Percentiles rank a stretch among this genome's conserved stretches.
Evolutionary conservation across 2,113 vertebrate species (phyloP).

Genomic region (Mixornis gularis): DNA sequence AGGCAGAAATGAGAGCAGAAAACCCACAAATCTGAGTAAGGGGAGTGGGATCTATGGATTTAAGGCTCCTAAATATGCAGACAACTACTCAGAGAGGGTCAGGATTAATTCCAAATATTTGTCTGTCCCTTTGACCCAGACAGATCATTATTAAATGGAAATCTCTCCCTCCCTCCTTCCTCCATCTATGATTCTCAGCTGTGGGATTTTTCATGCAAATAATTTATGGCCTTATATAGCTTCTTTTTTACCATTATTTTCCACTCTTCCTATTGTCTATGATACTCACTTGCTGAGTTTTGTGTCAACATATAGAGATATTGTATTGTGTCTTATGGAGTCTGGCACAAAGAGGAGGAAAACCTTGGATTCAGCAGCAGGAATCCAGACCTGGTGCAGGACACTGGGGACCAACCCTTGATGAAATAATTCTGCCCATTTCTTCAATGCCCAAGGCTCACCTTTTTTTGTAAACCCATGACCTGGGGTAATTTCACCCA

Average conservation of each 20-base stretch:
- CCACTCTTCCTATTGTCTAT: background rate
- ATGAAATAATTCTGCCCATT: background rate
- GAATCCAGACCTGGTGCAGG: background rate
- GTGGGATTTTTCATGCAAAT: background rate
- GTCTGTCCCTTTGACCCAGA: background rate
- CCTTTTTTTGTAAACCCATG: background rate
- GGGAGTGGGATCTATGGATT: background rate
- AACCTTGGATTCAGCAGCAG: background rate
- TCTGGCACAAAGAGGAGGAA: background rate
- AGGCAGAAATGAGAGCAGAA: background rate
- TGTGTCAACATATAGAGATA: background rate
- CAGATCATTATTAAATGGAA: background rate
- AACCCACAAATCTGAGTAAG: background rate
- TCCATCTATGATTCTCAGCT: background rate
- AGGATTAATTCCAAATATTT: background rate
- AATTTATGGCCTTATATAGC: background rate
- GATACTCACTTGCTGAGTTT: background rate
- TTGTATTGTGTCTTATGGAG: background rate
- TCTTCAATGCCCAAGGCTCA: background rate
- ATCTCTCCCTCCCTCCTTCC: background rate
- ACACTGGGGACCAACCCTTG: accelerated
- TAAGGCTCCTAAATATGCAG: background rate
- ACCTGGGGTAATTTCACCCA: background rate
- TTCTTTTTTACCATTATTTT: background rate
- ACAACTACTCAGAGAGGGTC: background rate